Base-by-base conservation (phyloP, 2,113 vertebrate species). In the Symphodus melops region DNA sequence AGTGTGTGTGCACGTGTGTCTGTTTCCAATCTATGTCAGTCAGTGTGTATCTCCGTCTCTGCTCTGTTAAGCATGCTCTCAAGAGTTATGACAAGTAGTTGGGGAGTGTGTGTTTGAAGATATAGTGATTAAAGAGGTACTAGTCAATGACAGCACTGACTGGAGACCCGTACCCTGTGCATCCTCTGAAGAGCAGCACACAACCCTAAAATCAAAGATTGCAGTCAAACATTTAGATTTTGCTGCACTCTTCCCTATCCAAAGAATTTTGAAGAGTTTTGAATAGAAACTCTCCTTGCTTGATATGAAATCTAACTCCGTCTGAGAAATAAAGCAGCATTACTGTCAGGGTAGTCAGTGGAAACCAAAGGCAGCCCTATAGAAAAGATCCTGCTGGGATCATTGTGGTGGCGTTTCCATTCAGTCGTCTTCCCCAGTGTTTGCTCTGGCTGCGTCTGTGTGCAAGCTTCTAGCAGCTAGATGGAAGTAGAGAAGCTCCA, bases 11-110 rank as follows among this genome's bases (percentile, higher is more conserved):
- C 25, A 44, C 49, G 36, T 42, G 37, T 51, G 77, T 89, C 82
- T 87, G 78, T 82, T 84, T 86, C 72, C 62, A 88, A 87, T 89
- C 79, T 82, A n/a, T 60, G 78, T 72, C 71, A 36, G 72, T 53
- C 46, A 19, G 62, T 79, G 82, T 59, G 82, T 59, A 61, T 75
- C 76, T 81, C 77, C 84, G 85, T 87, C 82, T 77, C 79, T 11
- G 52, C 60, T 72, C 59, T 42, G 41, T 20, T 80, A 65, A 78
- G 72, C 64, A 8, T 73, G 64, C 48, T 8, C 79, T 39, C 80
- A 83, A 72, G 86, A 88, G 39, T 85, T 86, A 82, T 25, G 49
- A 63, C 59, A 20, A 63, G 55, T 54, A 63, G 55, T 54, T 17
- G 11, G 36, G 48, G 75, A 62, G 69, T 42, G 78, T 84, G 82